These are phyloP conservation scores for Sakesphorus luctuosus DNA, from an alignment of 2,113 vertebrate genomes.

Conservation along the genomic window DNA sequence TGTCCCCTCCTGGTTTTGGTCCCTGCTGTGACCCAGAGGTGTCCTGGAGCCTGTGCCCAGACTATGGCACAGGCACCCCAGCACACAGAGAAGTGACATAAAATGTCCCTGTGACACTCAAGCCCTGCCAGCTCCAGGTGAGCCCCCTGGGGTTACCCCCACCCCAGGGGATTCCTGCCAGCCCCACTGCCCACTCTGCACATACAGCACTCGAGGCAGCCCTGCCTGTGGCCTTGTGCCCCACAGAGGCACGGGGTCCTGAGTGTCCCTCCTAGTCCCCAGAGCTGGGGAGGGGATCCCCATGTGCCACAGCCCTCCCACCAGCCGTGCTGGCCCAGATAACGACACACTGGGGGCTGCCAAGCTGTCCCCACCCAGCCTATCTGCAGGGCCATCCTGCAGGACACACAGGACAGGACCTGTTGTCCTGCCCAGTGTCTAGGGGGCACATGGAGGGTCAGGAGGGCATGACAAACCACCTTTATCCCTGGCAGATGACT, in stretches of 20 bases:
- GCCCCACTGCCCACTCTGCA: not conserved
- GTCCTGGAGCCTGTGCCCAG: not conserved
- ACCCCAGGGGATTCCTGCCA: not conserved
- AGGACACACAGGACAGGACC: accelerated
- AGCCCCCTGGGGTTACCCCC: not conserved
- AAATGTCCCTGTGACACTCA: not conserved
- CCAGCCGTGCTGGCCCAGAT: not conserved
- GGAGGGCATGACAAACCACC: accelerated
- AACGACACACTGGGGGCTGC: not conserved
- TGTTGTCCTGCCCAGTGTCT: not conserved
- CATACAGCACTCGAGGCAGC: accelerated
- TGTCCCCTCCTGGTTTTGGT: not conserved
- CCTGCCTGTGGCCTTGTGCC: not conserved
- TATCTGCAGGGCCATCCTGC: constrained; percentile 3
- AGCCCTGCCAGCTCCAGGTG: not conserved
- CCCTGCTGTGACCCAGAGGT: not conserved
- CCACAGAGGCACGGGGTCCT: accelerated
- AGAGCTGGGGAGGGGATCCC: not conserved
- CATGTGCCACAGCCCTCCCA: accelerated
- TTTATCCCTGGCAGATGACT: accelerated
- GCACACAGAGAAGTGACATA: not conserved
- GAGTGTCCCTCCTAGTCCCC: not conserved
- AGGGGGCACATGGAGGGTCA: not conserved
- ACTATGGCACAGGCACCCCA: not conserved
- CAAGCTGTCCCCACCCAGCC: not conserved